phyloP scores from a whole-genome alignment of 2,113 vertebrate species.

The Salvelinus namaycush region DNA sequence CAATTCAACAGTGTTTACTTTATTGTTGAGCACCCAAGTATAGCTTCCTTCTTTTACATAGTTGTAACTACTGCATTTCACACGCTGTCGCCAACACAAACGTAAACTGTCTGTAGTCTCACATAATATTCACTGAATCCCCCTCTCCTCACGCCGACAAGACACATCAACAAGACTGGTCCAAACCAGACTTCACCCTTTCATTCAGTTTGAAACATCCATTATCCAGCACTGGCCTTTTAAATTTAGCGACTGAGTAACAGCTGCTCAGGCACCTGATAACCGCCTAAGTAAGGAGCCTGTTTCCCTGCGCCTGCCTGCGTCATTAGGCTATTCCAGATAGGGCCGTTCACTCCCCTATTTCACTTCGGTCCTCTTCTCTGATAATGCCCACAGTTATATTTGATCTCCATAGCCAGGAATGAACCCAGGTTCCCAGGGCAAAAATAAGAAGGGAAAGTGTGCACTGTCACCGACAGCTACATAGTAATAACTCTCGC shows the following conservation, averaged over 20 bases:
- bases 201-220: neutral
- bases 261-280: neutral
- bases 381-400: neutral
- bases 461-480: neutral
- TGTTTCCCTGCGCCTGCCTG: neutral
- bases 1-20: neutral
- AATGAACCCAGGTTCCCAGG: neutral
- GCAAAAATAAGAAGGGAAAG: neutral
- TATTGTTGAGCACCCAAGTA: too few relatives aligned
- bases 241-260: neutral
- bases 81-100: neutral
- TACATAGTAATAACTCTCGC: neutral
- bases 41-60: neutral
- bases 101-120: neutral
- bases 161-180: neutral
- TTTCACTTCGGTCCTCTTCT: neutral
- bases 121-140: neutral
- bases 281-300: neutral
- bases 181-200: neutral
- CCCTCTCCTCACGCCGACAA: neutral
- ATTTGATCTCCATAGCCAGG: neutral
- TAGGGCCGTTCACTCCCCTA: neutral
- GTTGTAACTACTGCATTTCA: neutral
- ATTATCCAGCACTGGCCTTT: neutral
- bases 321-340: neutral